Evolutionary conservation across 2,113 vertebrate genomes (phyloP).

Genomic region (Anarhynchus alexandrinus): DNA sequence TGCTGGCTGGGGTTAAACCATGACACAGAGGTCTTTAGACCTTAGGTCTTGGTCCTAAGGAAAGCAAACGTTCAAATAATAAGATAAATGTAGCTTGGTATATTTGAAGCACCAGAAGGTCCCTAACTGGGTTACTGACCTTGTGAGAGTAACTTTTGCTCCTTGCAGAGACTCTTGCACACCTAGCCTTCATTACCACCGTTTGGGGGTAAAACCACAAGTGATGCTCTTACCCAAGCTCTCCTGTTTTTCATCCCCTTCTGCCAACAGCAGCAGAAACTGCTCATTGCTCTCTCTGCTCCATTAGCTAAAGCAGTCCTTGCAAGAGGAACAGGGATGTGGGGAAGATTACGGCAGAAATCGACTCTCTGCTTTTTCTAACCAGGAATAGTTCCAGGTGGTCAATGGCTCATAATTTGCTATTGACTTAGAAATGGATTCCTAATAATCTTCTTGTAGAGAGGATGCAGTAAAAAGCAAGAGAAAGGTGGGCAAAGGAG

Average conservation of each 20-base stretch:
- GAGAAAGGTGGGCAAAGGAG: not conserved
- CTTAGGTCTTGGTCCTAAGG: not conserved
- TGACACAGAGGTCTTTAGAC: not conserved
- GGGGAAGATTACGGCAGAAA: not conserved
- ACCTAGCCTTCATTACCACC: not conserved
- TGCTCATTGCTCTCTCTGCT: not conserved
- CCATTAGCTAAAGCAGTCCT: not conserved
- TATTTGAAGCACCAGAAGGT: not conserved
- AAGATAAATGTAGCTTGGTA: not conserved
- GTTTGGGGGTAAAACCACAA: not conserved
- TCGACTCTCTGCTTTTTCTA: not conserved
- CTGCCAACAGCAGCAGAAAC: not conserved
- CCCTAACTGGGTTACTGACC: not conserved
- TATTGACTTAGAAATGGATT: conserved; percentile 16
- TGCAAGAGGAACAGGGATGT: not conserved
- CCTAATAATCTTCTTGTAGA: not conserved
- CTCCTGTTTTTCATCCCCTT: not conserved
- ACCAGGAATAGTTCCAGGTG: not conserved
- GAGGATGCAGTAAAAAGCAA: not conserved
- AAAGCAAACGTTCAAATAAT: not conserved
- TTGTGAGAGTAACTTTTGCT: not conserved
- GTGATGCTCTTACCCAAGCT: not conserved
- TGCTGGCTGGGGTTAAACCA: not conserved
- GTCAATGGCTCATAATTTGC: not conserved
- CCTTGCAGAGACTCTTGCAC: not conserved